Base-by-base conservation (phyloP, 2,113 vertebrate species). In the Protobothrops mucrosquamatus region DNA sequence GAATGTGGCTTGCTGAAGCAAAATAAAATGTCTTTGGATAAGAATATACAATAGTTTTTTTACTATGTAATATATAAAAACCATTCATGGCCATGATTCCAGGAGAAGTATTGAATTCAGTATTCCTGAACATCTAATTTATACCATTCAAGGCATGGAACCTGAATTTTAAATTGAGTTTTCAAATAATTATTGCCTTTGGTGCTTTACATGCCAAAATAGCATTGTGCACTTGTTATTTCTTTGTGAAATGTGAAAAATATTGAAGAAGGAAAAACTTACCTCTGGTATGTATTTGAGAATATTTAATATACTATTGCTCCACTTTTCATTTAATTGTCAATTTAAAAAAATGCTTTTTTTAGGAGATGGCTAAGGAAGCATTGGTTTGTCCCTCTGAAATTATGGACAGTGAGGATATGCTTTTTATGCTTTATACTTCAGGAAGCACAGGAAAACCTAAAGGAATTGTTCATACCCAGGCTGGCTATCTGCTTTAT, bases 401-500 rank as follows among this genome's bases (percentile, higher is more conserved):
- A 94, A 97, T 98, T 87, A 98, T 99, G 98, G 98, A 97, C 95
- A 99, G 99, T 0, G 99, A 99, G 93, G 99, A 99, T 46, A 61
- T 97, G 89, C 97, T 99, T 26, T 99, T 99, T 92, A 97, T 99
- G 97, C 97, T 99, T 26, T 99, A 99, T 24, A 99, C 99, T 0
- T 99, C 99, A 0, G 98, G 99, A 56, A 99, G 99, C 94, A 99
- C 99, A 0, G 99, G 99, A 15, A 97, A 97, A 85, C 99, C 99
- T 92, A 99, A 99, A 96, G 99, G 99, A 29, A 95, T 99, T 0
- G 97, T 99, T 55, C 99, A 99, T 96, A 98, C 98, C 0, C 99
- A 99, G 97, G 99, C 99, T 0, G 99, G 99, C 46, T 99, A 99
- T 95, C 97, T 99, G 95, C 98, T 99, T 1, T 99, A 98, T 0